Percentiles rank a stretch among this genome's conserved stretches.
Conservation (phyloP, 2,888 invertebrate species). For the Troglohyphantes excavatus region DNA sequence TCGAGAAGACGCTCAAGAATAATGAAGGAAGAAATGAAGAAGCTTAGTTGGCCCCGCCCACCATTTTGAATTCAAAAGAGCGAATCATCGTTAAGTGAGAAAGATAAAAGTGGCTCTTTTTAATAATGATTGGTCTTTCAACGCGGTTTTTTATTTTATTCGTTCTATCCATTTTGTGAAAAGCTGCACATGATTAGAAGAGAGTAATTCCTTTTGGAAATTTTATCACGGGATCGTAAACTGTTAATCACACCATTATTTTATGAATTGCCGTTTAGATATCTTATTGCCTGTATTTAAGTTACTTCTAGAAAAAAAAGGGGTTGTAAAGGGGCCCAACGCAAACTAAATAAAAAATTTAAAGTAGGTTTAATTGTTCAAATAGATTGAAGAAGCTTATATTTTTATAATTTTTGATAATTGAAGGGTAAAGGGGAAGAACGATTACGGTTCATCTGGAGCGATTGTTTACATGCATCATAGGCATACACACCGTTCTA, state of each 20-base stretch:
- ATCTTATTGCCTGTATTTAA: slow-evolving; percentile 25
- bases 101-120: slow-evolving; percentile 1
- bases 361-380: too few species aligned
- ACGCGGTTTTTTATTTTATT: slow-evolving; percentile 24
- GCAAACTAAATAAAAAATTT: slow-evolving; percentile 14
- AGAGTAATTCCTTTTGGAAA: neutral
- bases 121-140: slow-evolving; percentile 67
- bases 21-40: slow-evolving; percentile 69
- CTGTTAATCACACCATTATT: slow-evolving; percentile 39
- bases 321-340: neutral
- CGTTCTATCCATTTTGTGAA: neutral
- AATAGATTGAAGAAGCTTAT: too few species aligned
- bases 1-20: slow-evolving; percentile 29
- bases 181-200: slow-evolving; percentile 16
- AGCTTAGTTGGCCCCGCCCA: slow-evolving; percentile 29
- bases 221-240: neutral
- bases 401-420: too few species aligned
- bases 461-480: too few species aligned
- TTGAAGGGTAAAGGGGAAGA: too few species aligned
- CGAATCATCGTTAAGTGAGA: slow-evolving; percentile 69
- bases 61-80: slow-evolving; percentile 42
- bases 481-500: too few species aligned
- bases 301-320: neutral
- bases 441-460: too few species aligned
- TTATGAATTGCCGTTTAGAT: neutral